phyloP scores from a whole-genome alignment of 2,113 vertebrate species.

The Pelodiscus sinensis region DNA sequence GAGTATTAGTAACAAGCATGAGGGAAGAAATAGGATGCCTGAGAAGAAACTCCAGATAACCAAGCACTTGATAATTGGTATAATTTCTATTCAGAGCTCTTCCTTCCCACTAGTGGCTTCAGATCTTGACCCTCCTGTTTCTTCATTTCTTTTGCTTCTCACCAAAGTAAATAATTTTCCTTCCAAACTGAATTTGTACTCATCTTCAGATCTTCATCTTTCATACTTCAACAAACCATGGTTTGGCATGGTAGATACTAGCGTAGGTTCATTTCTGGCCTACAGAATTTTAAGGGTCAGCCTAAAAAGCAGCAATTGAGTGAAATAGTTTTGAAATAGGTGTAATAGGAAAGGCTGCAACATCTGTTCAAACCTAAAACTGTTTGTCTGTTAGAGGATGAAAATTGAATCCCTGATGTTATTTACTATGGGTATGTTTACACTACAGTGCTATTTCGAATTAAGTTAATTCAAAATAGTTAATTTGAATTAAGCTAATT shows the following conservation, averaged over 20 bases:
- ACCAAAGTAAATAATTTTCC: background rate
- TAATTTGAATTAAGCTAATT: too few relatives aligned
- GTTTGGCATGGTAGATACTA: background rate
- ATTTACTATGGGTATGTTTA: background rate
- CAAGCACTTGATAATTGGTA: background rate
- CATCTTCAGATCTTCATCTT: background rate
- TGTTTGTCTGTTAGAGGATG: background rate
- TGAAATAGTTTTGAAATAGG: background rate
- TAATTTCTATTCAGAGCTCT: background rate
- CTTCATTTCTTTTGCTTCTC: background rate
- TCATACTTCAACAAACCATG: accelerated
- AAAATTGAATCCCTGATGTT: background rate
- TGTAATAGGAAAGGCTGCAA: background rate
- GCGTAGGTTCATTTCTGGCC: background rate
- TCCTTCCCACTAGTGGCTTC: background rate
- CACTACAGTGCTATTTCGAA: too few relatives aligned
- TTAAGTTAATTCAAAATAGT: too few relatives aligned
- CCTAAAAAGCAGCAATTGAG: background rate
- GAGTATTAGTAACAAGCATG: background rate
- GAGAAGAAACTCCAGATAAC: background rate
- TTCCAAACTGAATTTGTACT: background rate
- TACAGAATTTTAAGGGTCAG: background rate
- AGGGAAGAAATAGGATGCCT: background rate
- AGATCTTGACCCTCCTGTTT: background rate
- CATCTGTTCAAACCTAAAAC: background rate